Percentiles rank a stretch among this genome's conserved stretches.
Evolutionary conservation across 2,113 vertebrate genomes (phyloP).

Genomic region (Orycteropus afer): DNA sequence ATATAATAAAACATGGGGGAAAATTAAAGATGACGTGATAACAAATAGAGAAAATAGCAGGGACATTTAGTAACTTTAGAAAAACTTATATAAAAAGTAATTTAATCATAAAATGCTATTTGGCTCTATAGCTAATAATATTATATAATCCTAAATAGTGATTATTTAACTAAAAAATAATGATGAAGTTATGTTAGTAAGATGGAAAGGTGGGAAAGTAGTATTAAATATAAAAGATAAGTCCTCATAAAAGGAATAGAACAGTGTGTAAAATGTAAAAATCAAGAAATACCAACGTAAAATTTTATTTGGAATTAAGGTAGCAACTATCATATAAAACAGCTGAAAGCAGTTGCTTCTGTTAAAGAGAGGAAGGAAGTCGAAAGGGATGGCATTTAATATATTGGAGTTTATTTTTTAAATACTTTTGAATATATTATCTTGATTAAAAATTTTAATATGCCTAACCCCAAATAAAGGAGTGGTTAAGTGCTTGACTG

Average conservation of each 20-base stretch:
- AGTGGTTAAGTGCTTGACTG: no score
- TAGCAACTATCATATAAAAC: background rate
- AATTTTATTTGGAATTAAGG: background rate
- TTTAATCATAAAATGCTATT: background rate
- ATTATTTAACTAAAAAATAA: background rate
- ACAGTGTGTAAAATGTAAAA: background rate
- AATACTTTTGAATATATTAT: conserved; percentile 8
- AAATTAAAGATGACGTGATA: background rate
- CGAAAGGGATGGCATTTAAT: background rate
- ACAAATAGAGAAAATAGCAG: background rate
- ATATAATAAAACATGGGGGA: background rate
- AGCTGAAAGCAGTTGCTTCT: background rate
- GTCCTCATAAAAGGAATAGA: background rate
- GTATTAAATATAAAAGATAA: background rate
- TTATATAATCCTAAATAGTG: background rate
- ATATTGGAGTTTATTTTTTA: background rate
- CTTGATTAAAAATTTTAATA: conserved; percentile 3
- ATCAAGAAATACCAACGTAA: background rate
- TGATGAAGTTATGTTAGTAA: background rate
- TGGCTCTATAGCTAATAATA: background rate
- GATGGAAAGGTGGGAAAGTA: background rate
- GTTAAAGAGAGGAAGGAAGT: background rate
- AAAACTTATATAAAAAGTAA: background rate
- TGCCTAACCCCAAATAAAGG: no score
- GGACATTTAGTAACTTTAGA: background rate